Evolutionary conservation across 2,113 vertebrate species (phyloP).

Genomic region (Takifugu bimaculatus): DNA sequence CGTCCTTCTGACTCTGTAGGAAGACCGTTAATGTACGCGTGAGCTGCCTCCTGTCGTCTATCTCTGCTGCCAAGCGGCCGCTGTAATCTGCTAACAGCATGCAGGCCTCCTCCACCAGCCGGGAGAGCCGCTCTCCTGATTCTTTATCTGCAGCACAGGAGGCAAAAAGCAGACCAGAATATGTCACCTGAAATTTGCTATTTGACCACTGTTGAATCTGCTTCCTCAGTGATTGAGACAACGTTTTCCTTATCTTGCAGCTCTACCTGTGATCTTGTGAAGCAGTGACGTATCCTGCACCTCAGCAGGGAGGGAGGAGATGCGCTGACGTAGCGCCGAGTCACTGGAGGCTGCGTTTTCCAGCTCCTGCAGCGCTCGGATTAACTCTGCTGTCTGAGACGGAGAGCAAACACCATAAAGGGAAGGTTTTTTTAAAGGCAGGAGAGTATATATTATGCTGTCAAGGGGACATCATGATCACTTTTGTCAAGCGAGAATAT

Average conservation of each 20-base stretch:
- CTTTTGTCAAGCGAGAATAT: no score
- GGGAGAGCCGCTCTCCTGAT: slow-evolving; percentile 72
- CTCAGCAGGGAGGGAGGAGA: slow-evolving; percentile 91
- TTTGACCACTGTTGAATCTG: not conserved
- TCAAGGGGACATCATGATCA: no score
- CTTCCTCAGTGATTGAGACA: not conserved
- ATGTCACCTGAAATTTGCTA: not conserved
- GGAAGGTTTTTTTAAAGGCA: not conserved
- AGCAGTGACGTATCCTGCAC: slow-evolving; percentile 94
- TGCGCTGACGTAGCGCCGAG: slow-evolving; percentile 91
- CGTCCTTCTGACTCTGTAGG: slow-evolving; percentile 94
- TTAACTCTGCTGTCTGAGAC: slow-evolving; percentile 89
- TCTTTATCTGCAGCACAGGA: slow-evolving; percentile 69
- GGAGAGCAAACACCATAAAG: slow-evolving; percentile 1
- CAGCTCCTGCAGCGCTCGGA: slow-evolving; percentile 94
- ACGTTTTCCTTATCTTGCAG: not conserved
- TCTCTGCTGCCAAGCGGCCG: slow-evolving; percentile 95
- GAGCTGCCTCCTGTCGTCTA: slow-evolving; percentile 95
- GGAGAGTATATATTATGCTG: not conserved
- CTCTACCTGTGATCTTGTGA: slow-evolving; percentile 90
- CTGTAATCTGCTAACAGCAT: slow-evolving; percentile 98
- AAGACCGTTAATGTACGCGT: slow-evolving; percentile 91
- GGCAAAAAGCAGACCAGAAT: slow-evolving; percentile 67
- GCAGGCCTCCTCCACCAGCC: slow-evolving; percentile 89
- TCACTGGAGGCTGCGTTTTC: slow-evolving; percentile 95